Evolutionary conservation across 2,888 invertebrate genomes (phyloP), one percentile per base, ranked within the genome.

Genomic region (Trissolcus brochymenae): DNA sequence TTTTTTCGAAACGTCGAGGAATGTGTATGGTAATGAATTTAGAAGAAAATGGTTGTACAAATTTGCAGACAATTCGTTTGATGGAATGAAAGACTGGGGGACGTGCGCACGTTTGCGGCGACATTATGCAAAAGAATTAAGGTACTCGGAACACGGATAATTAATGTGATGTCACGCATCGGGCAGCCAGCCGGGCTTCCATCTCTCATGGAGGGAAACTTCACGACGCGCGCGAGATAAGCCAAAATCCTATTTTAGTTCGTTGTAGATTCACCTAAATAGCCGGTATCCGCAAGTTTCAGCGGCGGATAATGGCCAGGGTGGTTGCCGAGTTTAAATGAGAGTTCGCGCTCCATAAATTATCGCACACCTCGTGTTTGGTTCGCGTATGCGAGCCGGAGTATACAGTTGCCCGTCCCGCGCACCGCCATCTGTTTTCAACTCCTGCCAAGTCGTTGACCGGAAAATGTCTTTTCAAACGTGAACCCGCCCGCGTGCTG

Each of bases 211-310:
- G 56, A 60, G 76, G 19, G 72, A 57, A 64, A 78, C 81, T 82
- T 82, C 84, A 83, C 82, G 83, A 80, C 68, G 79, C 81, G 78
- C 73, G 56, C 57, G 70, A 85, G 87, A 87, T 87, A 87, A 87
- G 84, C 87, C 81, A 79, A 85, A 87, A 87, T 83, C 86, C 86
- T 84, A 87, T 87, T 87, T 87, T 82, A 83, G 83, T 85, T 85
- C 81, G 84, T 83, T 82, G 84, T 84, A 84, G 84, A 85, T 85
- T 83, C 81, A 74, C 83, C 79, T 77, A 80, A 77, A 79, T 78
- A 77, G 77, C 70, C 66, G 51, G 79, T 79, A 81, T 82, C 80
- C 80, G 80, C 79, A 82, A 83, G 82, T 83, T 83, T 81, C 74
- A 79, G 74, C 79, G 64, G 75, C 68, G 76, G 81, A 84, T 85